phyloP scores from a whole-genome alignment of 1,140 invertebrate genomes.

The Cyclina sinensis region DNA sequence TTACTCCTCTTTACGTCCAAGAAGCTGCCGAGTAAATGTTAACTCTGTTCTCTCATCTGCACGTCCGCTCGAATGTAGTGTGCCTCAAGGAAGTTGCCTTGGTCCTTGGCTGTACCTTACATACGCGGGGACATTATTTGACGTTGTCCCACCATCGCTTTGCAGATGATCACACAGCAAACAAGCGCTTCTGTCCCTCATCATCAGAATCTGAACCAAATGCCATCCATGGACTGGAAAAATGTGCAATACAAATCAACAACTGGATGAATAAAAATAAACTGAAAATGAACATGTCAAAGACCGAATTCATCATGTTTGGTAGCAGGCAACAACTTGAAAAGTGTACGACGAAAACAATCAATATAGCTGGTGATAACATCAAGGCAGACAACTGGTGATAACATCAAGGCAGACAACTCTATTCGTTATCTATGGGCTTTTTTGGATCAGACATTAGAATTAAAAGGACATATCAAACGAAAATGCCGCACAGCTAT shows the following conservation, averaged over 20 bases:
- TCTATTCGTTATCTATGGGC: neutral
- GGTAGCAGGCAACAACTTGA: too few species aligned
- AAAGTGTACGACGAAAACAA: too few species aligned
- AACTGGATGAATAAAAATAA: conserved; percentile 10
- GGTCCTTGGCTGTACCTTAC: too few species aligned
- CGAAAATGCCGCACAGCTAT: too few species aligned
- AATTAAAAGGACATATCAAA: neutral
- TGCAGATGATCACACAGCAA: conserved; percentile 48
- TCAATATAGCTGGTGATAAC: too few species aligned
- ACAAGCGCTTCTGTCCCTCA: conserved; percentile 23
- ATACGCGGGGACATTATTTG: conserved; percentile 57
- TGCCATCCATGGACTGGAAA: conserved; percentile 28
- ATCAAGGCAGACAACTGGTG: neutral
- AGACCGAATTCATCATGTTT: conserved; percentile 44
- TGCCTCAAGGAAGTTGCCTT: too few species aligned
- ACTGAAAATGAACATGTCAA: conserved; percentile 41
- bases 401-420: neutral
- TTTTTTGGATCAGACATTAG: conserved; percentile 7
- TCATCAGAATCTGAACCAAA: neutral
- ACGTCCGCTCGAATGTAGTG: neutral
- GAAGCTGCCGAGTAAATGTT: conserved; percentile 2
- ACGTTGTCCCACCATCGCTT: conserved; percentile 42
- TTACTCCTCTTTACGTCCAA: conserved; percentile 13
- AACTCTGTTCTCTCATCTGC: neutral
- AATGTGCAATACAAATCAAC: conserved; percentile 12